Evolutionary conservation across 2,113 vertebrate species (phyloP).

Genomic region (Pluvialis apricaria): DNA sequence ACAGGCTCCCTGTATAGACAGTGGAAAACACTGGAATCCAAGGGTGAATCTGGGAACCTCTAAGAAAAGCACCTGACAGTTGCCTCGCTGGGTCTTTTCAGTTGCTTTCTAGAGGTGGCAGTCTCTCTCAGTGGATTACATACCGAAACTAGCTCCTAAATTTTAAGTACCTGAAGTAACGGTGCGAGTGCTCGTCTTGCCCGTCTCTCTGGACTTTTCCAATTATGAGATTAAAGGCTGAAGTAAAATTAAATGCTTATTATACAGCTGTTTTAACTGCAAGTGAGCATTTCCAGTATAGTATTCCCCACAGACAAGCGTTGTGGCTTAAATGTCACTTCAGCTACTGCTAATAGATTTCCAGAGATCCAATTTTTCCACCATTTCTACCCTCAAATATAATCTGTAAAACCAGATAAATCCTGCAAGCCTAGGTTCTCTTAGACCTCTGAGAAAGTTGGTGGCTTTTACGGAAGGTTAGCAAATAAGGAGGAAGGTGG

Average conservation of each 20-base stretch:
- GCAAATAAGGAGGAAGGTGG: neutral
- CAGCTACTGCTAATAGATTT: neutral
- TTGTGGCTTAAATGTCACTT: neutral
- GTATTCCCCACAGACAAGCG: neutral
- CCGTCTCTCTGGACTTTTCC: neutral
- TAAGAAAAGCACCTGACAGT: neutral
- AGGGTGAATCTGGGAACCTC: neutral
- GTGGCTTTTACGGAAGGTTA: neutral
- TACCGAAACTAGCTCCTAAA: neutral
- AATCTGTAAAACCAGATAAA: neutral
- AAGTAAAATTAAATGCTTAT: neutral
- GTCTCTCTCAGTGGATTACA: neutral
- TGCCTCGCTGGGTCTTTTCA: neutral
- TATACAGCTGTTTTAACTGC: neutral
- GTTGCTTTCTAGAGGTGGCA: neutral
- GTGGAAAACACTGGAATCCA: neutral
- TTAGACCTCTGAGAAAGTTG: neutral
- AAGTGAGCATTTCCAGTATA: neutral
- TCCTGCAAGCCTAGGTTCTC: neutral
- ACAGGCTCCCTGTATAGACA: neutral
- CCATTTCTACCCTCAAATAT: neutral
- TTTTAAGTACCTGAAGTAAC: neutral
- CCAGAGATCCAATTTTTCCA: neutral
- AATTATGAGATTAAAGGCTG: neutral
- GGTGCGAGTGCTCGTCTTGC: neutral